A percentile compares a stretch with the other conserved stretches of the same genome.
phyloP scores from a whole-genome alignment of 1,140 invertebrate species.

The Zaprionus vittiger region DNA sequence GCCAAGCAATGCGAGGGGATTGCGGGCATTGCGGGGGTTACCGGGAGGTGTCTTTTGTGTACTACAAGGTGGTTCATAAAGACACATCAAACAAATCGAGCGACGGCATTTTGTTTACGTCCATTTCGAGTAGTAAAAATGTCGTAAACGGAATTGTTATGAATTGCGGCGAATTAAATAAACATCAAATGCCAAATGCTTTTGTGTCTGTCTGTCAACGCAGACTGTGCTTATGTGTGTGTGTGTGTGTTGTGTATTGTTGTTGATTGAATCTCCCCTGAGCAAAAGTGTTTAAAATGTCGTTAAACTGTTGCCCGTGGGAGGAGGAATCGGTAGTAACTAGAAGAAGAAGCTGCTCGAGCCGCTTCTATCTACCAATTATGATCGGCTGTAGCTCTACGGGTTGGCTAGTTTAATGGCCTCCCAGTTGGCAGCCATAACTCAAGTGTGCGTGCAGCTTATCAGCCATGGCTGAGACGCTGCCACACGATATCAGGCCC shows the following conservation, averaged over 20 bases:
- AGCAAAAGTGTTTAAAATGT: constrained; percentile 69
- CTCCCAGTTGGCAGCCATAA: constrained; percentile 46
- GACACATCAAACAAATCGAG: constrained; percentile 59
- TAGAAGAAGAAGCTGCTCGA: not conserved
- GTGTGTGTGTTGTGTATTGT: constrained; percentile 28
- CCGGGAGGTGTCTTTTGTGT: constrained; percentile 6
- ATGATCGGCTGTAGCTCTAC: constrained; percentile 30
- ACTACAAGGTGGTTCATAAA: constrained; percentile 47
- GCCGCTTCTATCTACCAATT: constrained; percentile 44
- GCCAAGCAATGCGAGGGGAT: constrained; percentile 10
- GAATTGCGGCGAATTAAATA: constrained; percentile 81
- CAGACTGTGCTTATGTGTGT: constrained; percentile 4
- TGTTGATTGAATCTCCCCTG: constrained; percentile 55
- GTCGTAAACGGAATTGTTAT: constrained; percentile 82
- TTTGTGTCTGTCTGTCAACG: constrained; percentile 32
- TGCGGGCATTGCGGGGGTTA: not conserved
- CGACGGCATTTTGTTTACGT: constrained; percentile 67
- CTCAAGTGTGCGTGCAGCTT: constrained; percentile 56
- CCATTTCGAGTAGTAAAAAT: constrained; percentile 75
- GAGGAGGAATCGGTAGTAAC: constrained; percentile 11
- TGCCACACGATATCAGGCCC: constrained; percentile 66
- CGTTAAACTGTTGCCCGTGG: constrained; percentile 51
- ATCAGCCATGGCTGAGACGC: constrained; percentile 45
- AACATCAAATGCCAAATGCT: constrained; percentile 76
- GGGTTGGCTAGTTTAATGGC: constrained; percentile 43